Base-by-base conservation (phyloP, 2,888 invertebrate genomes). In the Acrocyrtus sp. region DNA sequence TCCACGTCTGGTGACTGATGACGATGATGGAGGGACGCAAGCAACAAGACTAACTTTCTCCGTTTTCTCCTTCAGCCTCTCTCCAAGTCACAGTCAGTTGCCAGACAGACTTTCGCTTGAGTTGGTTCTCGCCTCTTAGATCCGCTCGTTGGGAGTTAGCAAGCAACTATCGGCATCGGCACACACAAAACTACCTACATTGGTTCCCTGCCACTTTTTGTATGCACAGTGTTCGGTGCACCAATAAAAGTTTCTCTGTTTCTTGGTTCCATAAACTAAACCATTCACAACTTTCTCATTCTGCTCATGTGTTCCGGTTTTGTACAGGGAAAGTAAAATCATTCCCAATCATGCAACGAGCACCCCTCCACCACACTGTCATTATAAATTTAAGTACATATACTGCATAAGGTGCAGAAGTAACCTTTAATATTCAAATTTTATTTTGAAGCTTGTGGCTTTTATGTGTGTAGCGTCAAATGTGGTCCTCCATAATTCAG, bases 41-140 rank as follows among this genome's bases (percentile, higher is more conserved):
- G 5, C 51, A 22, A 51, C 24, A 41, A 56, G 21, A 56, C n/a
- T 22, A 39, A 43, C 53, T 63, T 53, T 63, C 62, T 53, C 62
- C 43, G 8, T 50, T 63, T 63, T 53, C 62, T 51, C 53, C 47
- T 24, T 26, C 62, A 26, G 6, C 51, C 41, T 26, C 29, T 43
- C 41, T 12, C 34, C 34, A 34, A 34, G 34, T 34, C 34, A 34
- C 26, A 63, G 53, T 53, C 62, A 63, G 62, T 63, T 48, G 43
- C 53, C 51, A 63, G 53, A 51, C 51, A 63, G 53, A 63, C 62
- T 53, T 51, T 34, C 34, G 34, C 34, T 34, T 34, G 34, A 34
- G 6, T 34, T 34, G 34, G 12, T 5, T 34, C 12, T 5, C 34
- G 5, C 34, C 12, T 34, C 34, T 34, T 12, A 34, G 6, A 34